Evolutionary conservation across 2,888 invertebrate genomes (phyloP), one percentile per base, ranked within the genome.

Genomic region (Toxonevra muliebris): DNA sequence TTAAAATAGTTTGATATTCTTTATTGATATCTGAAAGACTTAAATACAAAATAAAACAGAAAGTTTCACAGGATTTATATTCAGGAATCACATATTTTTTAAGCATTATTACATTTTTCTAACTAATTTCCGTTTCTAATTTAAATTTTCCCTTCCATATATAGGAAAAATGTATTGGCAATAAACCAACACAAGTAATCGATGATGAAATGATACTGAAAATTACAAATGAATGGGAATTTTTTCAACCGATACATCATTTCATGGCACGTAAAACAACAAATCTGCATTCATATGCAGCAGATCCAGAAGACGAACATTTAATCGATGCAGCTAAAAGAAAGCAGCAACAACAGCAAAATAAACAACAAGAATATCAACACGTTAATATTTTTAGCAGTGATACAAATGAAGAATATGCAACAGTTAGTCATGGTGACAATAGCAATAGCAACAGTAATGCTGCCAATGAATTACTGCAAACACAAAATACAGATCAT

Each of bases 231-330:
- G 84, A 84, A 61, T 83, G 84, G 84, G 83, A 83, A 62, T 82
- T 80, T 69, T 83, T 83, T 55, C 77, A 78, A n/a, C 74, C 77
- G 7, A 82, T 83, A 12, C 83, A 83, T 55, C 73, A 74, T 3
- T 84, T 80, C 42, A 83, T 83, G 83, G 79, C 80, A n/a, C 80
- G 79, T 17, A 80, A 81, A 62, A 79, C 82, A 11, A 79, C 80
- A 13, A 82, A 84, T 69, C 71, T 84, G 61, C 83, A 83, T 67
- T 84, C 83, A 59, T 83, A 83, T 53, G 83, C 83, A 0, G 61
- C 66, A 20, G 12, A 66, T 41, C 50, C 61, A 55, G 41, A 12
- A 60, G 60, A 40, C 60, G 43, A 54, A 43, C 42, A 65, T 65
- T 43, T 60, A 60, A 20, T 59, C 59, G 19, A 13, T 5, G 17